A percentile compares a stretch with the other conserved stretches of the same genome.
phyloP scores from a whole-genome alignment of 2,888 invertebrate species.

The Odontomyia ornata region DNA sequence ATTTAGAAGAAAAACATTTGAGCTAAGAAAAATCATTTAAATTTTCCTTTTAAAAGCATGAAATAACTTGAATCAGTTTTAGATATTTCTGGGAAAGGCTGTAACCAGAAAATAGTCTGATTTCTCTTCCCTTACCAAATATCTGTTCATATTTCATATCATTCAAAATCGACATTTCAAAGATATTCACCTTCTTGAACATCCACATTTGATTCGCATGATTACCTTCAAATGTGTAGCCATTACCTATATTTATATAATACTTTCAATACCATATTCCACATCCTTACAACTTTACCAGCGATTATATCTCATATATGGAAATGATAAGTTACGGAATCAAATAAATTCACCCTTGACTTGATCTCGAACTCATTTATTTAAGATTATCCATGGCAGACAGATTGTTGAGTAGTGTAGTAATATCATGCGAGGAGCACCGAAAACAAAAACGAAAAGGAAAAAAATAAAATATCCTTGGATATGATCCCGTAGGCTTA shows the following conservation, averaged over 20 bases:
- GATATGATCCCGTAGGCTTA: constrained; percentile 33
- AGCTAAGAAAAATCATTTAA: no score
- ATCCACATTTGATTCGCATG: constrained; percentile 11
- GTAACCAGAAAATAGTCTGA: no score
- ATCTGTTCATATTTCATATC: no score
- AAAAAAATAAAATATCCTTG: background rate
- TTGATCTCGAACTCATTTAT: constrained; percentile 42
- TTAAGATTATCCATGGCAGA: constrained; percentile 39
- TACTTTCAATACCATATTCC: background rate
- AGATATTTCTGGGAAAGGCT: no score
- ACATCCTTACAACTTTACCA: no score
- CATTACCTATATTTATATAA: constrained; percentile 5
- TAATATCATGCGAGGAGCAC: background rate
- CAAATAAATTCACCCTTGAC: constrained; percentile 42
- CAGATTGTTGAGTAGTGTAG: constrained; percentile 40
- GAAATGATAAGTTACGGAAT: constrained; percentile 26
- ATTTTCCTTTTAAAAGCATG: no score
- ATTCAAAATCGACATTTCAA: no score
- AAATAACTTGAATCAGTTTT: no score
- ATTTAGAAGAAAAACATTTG: no score
- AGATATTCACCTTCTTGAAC: no score
- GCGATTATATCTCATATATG: no score
- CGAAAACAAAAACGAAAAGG: background rate
- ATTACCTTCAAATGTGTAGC: constrained; percentile 27
- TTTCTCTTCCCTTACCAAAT: no score